Conservation (phyloP, 2,888 invertebrate species). For the Sinelater perroti region DNA sequence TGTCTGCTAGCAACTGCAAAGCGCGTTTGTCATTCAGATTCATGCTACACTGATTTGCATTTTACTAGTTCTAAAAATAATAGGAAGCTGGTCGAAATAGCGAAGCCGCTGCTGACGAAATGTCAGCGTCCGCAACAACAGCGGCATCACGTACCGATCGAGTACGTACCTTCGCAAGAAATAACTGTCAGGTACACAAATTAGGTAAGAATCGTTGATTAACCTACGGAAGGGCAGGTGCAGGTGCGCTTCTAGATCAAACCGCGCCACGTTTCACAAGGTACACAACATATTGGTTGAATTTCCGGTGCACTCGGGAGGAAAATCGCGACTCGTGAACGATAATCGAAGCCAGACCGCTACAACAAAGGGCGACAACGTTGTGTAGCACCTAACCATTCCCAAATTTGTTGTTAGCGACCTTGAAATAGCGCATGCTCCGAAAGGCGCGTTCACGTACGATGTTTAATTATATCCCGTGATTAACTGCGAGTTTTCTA, state of each 20-base stretch:
- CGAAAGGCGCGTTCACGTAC: constrained; percentile 5
- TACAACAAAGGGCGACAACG: constrained; percentile 17
- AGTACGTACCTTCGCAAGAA: constrained; percentile 18
- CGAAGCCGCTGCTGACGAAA: not conserved
- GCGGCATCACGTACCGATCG: not conserved
- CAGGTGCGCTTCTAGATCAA: not conserved
- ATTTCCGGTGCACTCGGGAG: not conserved
- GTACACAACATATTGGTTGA: constrained; percentile 10
- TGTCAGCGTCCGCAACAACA: not conserved
- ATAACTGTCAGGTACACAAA: constrained; percentile 28
- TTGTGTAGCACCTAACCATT: constrained; percentile 19
- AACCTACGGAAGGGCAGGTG: constrained; percentile 22
- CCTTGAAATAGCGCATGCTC: constrained; percentile 12
- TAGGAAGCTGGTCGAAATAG: constrained; percentile 6
- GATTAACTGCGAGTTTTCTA: no score
- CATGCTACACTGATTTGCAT: constrained; percentile 19
- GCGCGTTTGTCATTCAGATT: constrained; percentile 10
- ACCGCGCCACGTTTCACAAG: constrained; percentile 3
- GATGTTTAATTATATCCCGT: no score
- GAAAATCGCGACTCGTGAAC: not conserved
- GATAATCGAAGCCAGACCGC: constrained; percentile 3
- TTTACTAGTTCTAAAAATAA: constrained; percentile 26
- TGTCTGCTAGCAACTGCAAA: constrained; percentile 36
- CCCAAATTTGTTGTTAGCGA: constrained; percentile 17
- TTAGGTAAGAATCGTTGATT: constrained; percentile 29